phyloP scores from a whole-genome alignment of 2,113 vertebrate species.

The Gyps fulvus region DNA sequence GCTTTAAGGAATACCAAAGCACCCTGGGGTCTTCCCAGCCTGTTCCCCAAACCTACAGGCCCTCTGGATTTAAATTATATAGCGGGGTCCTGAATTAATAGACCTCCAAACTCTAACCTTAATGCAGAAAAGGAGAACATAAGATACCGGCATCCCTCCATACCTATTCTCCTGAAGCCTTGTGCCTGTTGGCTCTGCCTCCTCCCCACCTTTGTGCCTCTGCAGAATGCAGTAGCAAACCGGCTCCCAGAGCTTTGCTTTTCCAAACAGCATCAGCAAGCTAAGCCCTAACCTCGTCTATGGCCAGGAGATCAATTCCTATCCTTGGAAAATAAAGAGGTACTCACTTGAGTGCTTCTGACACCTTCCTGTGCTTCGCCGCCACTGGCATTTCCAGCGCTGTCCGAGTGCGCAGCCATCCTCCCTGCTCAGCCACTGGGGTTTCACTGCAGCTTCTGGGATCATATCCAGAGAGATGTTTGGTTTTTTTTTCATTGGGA shows the following conservation, averaged over 20 bases:
- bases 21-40: neutral
- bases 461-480: neutral
- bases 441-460: neutral
- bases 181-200: neutral
- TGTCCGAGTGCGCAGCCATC: accelerated
- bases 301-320: neutral
- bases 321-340: neutral
- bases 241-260: neutral
- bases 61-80: neutral
- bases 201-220: neutral
- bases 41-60: neutral
- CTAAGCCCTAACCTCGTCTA: neutral
- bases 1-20: neutral
- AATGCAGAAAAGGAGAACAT: neutral
- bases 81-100: neutral
- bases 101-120: neutral
- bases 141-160: neutral
- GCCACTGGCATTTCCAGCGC: accelerated
- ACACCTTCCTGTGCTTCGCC: neutral
- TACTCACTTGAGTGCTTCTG: neutral
- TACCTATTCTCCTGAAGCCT: neutral
- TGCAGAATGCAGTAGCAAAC: neutral
- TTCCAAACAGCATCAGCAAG: neutral
- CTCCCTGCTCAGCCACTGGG: neutral
- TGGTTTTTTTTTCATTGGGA: neutral